Evolutionary conservation across 2,797 vertebrate genomes (phyloP).

Genomic region (Peromyscus attwateri): DNA sequence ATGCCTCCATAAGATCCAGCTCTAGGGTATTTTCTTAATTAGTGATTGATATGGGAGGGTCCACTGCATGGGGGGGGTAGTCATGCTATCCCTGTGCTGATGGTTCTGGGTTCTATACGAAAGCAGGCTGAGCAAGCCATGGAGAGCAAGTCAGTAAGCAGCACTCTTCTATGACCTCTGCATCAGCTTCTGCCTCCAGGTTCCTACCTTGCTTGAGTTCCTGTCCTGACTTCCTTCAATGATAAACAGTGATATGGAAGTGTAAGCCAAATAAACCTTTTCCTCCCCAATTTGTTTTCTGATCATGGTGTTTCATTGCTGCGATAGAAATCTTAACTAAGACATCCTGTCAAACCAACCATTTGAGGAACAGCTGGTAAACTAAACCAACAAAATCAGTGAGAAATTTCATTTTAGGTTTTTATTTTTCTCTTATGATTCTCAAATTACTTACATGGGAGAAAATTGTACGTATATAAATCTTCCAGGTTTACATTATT

Average conservation of each 20-base stretch:
- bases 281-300: background rate
- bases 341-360: background rate
- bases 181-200: background rate
- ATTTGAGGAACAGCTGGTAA: constrained; percentile 37
- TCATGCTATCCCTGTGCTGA: background rate
- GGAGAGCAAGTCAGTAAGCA: background rate
- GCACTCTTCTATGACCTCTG: background rate
- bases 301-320: background rate
- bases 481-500: background rate
- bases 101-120: background rate
- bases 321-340: background rate
- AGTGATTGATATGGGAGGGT: background rate
- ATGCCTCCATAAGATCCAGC: background rate
- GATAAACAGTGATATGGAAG: background rate
- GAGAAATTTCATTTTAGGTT: constrained; percentile 60
- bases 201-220: background rate
- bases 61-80: background rate
- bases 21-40: background rate
- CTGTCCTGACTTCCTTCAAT: background rate
- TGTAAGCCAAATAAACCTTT: background rate
- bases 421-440: constrained; percentile 54
- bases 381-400: constrained; percentile 53
- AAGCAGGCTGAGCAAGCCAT: background rate
- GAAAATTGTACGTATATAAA: background rate
- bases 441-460: constrained; percentile 30